A percentile compares a stretch with the other conserved stretches of the same genome.
Evolutionary conservation across 2,113 vertebrate species (phyloP).

Genomic region (Chaetodon auriga): DNA sequence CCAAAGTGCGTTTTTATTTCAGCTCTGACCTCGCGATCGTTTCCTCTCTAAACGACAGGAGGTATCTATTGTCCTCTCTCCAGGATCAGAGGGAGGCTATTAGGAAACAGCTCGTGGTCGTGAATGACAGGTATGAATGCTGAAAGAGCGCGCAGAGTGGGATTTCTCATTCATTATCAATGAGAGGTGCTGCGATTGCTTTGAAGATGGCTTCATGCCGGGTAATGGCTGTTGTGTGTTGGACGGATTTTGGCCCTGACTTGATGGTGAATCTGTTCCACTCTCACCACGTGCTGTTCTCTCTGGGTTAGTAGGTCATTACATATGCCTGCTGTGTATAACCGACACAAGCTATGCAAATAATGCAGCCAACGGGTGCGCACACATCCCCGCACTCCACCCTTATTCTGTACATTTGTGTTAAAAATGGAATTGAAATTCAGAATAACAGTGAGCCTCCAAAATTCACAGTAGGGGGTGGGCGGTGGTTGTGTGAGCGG

Average conservation of each 20-base stretch:
- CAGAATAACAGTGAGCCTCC: constrained; percentile 10
- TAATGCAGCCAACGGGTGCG: constrained; percentile 4
- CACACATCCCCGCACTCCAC: not conserved
- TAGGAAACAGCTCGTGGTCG: constrained; percentile 39
- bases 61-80: constrained; percentile 23
- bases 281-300: constrained; percentile 42
- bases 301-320: constrained; percentile 65
- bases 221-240: constrained; percentile 53
- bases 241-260: constrained; percentile 31
- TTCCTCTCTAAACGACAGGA: constrained; percentile 5
- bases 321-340: constrained; percentile 19
- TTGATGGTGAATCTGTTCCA: constrained; percentile 54
- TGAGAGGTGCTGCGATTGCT: constrained; percentile 76
- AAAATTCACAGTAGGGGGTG: constrained; percentile 59
- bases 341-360: constrained; percentile 18
- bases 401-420: constrained; percentile 3
- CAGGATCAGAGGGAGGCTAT: constrained; percentile 41
- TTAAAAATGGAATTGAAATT: constrained; percentile 45
- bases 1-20: constrained; percentile 1
- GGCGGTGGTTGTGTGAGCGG: constrained; percentile 7
- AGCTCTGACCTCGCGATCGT: not conserved
- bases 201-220: constrained; percentile 73
- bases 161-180: constrained; percentile 81
- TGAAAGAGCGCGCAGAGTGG: constrained; percentile 30
- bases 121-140: constrained; percentile 78